phyloP scores from a whole-genome alignment of 1,140 invertebrate genomes.

The Planococcus citri region DNA sequence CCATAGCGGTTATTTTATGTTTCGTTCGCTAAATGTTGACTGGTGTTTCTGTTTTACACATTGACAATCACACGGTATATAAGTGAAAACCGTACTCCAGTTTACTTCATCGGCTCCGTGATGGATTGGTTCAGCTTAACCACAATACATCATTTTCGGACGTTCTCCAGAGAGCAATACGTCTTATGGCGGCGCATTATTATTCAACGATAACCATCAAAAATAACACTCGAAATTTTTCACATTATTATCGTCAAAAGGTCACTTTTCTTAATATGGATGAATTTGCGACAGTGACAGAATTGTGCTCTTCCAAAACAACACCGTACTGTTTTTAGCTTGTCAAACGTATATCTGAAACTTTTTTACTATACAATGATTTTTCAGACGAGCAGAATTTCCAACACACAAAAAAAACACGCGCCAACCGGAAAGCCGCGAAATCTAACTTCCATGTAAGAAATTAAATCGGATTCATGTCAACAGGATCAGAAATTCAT shows the following conservation, averaged over 20 bases:
- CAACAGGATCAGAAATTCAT: neutral
- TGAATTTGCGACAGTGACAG: neutral
- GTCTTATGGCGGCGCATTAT: neutral
- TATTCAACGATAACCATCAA: constrained; percentile 11
- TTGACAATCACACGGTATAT: neutral
- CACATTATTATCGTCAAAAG: neutral
- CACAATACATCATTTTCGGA: constrained; percentile 16
- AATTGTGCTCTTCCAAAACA: neutral
- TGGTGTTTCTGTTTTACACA: neutral
- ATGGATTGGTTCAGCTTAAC: neutral
- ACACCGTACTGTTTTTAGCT: neutral
- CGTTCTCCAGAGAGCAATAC: constrained; percentile 12
- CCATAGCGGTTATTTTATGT: neutral
- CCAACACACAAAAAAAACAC: neutral
- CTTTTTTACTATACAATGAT: neutral
- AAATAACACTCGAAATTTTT: constrained; percentile 12
- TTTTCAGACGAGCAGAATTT: neutral
- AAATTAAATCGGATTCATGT: neutral
- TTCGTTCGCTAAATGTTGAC: neutral
- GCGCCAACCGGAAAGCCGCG: too few species aligned
- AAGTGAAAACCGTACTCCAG: neutral
- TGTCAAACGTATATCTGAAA: neutral
- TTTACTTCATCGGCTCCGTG: constrained; percentile 1
- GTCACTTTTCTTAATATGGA: neutral
- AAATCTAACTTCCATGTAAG: neutral